phyloP scores from a whole-genome alignment of 2,797 vertebrate genomes.

The Catostomus latipinnis region DNA sequence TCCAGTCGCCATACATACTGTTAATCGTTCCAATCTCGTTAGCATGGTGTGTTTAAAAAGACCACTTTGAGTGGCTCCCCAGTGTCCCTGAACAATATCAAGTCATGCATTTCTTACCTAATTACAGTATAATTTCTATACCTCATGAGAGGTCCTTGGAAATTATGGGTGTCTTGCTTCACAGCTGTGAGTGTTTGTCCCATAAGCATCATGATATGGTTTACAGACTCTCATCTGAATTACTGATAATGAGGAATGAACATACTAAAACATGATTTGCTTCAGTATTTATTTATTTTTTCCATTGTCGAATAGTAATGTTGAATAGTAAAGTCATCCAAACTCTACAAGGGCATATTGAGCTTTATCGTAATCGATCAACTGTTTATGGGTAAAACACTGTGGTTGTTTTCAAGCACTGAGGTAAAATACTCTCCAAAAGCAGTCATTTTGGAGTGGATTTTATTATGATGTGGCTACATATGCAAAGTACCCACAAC shows the following conservation, averaged over 20 bases:
- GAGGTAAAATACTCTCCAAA: conserved; percentile 6
- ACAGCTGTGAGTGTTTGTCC: conserved; percentile 23
- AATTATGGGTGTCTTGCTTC: conserved; percentile 14
- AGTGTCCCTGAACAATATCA: not conserved
- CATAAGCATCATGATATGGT: not conserved
- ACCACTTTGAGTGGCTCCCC: conserved; percentile 9
- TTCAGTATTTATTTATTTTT: not conserved
- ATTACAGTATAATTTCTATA: conserved; percentile 16
- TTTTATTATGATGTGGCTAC: conserved; percentile 15
- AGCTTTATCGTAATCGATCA: not conserved
- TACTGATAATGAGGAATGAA: not conserved
- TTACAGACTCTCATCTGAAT: not conserved
- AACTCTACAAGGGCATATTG: not conserved
- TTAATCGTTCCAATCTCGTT: conserved; percentile 23
- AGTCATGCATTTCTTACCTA: conserved; percentile 21
- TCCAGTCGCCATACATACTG: not conserved
- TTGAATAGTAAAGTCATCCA: not conserved
- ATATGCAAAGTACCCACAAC: conserved; percentile 11
- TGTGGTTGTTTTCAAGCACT: not conserved
- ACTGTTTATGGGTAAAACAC: not conserved
- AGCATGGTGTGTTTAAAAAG: not conserved
- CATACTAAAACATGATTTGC: not conserved
- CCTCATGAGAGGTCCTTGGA: conserved; percentile 25
- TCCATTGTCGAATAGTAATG: not conserved
- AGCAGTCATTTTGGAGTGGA: not conserved